Evolutionary conservation across 2,113 vertebrate genomes (phyloP).

Genomic region (Elephantulus edwardii): DNA sequence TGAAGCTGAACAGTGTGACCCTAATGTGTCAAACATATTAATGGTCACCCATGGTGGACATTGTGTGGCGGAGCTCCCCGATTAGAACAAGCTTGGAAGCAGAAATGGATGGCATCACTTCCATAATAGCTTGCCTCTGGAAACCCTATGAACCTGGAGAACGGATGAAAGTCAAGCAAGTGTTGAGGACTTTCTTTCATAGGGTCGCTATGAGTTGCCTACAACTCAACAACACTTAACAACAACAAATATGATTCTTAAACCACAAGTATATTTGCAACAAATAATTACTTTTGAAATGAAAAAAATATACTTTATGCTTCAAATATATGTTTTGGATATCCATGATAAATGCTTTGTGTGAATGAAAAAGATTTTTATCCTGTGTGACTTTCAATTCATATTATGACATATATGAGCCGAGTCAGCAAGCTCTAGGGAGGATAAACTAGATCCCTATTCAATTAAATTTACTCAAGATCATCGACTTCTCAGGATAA

Average conservation of each 20-base stretch:
- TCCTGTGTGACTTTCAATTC: not conserved
- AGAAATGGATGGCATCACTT: too few relatives aligned
- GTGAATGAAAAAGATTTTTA: not conserved
- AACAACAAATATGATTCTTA: slow-evolving; percentile 13
- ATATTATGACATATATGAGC: not conserved
- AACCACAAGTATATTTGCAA: not conserved
- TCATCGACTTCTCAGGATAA: not conserved
- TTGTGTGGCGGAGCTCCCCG: too few relatives aligned
- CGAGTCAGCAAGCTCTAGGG: slow-evolving; percentile 2
- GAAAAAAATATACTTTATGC: not conserved
- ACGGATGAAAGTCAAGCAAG: too few relatives aligned
- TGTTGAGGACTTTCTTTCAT: too few relatives aligned
- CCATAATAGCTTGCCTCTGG: too few relatives aligned
- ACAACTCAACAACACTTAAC: too few relatives aligned
- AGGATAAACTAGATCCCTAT: not conserved
- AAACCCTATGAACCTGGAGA: too few relatives aligned
- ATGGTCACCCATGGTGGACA: too few relatives aligned
- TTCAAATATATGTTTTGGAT: not conserved
- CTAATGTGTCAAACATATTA: too few relatives aligned
- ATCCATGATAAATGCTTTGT: not conserved
- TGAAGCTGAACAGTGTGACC: too few relatives aligned
- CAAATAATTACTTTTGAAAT: not conserved
- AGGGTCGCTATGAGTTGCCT: too few relatives aligned
- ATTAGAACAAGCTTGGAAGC: too few relatives aligned
- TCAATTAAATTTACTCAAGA: not conserved